Evolutionary conservation across 2,888 invertebrate genomes (phyloP).

Genomic region (Allolobophora icterica): DNA sequence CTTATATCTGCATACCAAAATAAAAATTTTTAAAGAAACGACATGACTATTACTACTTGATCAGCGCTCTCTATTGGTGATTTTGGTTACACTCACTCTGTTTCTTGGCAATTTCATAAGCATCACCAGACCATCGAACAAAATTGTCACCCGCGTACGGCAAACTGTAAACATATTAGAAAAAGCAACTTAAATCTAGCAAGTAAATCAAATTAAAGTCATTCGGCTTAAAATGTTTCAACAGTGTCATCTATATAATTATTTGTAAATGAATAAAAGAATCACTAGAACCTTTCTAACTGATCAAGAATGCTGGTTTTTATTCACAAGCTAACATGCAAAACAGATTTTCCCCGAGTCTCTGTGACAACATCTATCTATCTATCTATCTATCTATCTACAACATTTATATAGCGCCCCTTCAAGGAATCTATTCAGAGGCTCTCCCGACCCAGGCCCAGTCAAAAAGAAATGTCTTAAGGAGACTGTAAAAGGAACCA

Average conservation of each 20-base stretch:
- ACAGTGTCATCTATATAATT: not conserved
- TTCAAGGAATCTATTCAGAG: too few species aligned
- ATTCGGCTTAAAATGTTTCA: not conserved
- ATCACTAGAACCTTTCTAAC: not conserved
- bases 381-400: too few species aligned
- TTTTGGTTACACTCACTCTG: constrained; percentile 69
- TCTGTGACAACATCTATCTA: too few species aligned
- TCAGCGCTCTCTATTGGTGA: too few species aligned
- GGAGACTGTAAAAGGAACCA: too few species aligned
- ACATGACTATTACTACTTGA: too few species aligned
- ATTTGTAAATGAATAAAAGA: not conserved
- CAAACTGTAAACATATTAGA: constrained; percentile 35
- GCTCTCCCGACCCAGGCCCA: too few species aligned
- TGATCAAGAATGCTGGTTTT: not conserved
- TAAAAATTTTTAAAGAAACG: not conserved
- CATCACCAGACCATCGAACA: constrained; percentile 91
- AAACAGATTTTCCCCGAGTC: not conserved
- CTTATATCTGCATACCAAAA: not conserved
- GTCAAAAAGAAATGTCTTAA: too few species aligned
- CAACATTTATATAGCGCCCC: too few species aligned
- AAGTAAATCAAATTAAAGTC: not conserved
- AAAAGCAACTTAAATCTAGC: not conserved
- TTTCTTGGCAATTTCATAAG: constrained; percentile 84
- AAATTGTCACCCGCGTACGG: constrained; percentile 93
- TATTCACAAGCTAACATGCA: not conserved